Conservation (phyloP, 2,888 invertebrate species). For the Phyllotreta striolata region DNA sequence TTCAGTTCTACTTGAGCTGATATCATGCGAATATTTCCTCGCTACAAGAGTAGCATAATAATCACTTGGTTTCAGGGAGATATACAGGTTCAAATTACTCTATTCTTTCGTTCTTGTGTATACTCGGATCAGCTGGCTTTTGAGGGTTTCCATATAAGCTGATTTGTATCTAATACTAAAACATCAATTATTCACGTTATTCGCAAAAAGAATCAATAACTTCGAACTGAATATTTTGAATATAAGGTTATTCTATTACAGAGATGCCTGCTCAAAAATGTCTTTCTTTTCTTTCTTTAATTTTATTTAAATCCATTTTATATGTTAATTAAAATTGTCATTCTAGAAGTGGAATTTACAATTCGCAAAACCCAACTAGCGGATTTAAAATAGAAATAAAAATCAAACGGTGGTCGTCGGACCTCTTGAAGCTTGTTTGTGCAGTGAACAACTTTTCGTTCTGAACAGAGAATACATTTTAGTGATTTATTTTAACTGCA, state of each 20-base stretch:
- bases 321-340: too few species aligned
- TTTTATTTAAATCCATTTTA: too few species aligned
- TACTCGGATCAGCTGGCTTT: too few species aligned
- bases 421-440: slow-evolving; percentile 17
- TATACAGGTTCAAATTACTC: neutral
- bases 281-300: too few species aligned
- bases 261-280: too few species aligned
- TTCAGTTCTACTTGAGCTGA: slow-evolving; percentile 22
- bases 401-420: neutral
- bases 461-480: slow-evolving; percentile 24
- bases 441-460: slow-evolving; percentile 20
- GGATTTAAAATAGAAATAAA: slow-evolving; percentile 8
- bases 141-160: too few species aligned
- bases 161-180: too few species aligned
- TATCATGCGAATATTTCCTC: slow-evolving; percentile 22
- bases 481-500: slow-evolving; percentile 29
- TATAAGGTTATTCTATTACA: too few species aligned
- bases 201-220: too few species aligned
- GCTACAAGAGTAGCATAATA: slow-evolving; percentile 22
- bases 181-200: too few species aligned
- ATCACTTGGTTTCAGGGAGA: slow-evolving; percentile 13
- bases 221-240: too few species aligned
- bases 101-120: neutral
- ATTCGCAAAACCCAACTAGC: neutral
- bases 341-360: neutral